Evolutionary conservation across 2,888 invertebrate species (phyloP), one percentile per base, ranked within the genome.

Genomic region (Phyllotreta cruciferae): DNA sequence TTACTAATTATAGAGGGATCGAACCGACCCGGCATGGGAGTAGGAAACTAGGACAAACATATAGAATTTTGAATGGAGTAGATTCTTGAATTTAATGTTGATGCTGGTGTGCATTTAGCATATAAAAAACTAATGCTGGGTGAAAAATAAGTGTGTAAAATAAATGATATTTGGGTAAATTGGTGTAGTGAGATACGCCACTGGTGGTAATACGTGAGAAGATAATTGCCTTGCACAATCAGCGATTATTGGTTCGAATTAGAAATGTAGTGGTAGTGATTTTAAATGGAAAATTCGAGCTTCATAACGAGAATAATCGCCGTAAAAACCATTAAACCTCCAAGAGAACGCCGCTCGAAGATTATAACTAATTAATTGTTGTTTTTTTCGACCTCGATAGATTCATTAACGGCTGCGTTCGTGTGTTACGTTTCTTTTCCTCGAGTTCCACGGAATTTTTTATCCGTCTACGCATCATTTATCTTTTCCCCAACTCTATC

Each of bases 1-100:
- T 37, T 53, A 44, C 60, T 60, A 60, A 60, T 53, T 14, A 53
- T 44, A 37, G 36, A 13, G 37, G 53, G 24, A 14, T 53, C 11
- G 35, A 24, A 24, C 24, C 24, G 38, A 24, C 34, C n/a, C 55
- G 9, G 38, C 39, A 2, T 41, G 35, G 42, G 10, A 11, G 13
- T 42, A 11, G 13, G 10, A 11, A 10, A 8, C 42, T 42, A 42
- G 13, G 10, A 10, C 42, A 1, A 42, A 0, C 7, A 8, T 5
- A 6, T 42, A 9, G 42, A 10, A 42, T 42, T 42, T n/a, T 9
- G 10, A 39, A 9, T 9, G 10, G 10, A 42, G 13, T n/a, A n/a
- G n/a, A n/a, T n/a, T n/a, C n/a, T n/a, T n/a, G n/a, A n/a, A n/a
- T n/a, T n/a, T n/a, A n/a, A n/a, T n/a, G n/a, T n/a, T n/a, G n/a